phyloP scores from a whole-genome alignment of 2,888 invertebrate genomes.

The Lamellibrachia satsuma region DNA sequence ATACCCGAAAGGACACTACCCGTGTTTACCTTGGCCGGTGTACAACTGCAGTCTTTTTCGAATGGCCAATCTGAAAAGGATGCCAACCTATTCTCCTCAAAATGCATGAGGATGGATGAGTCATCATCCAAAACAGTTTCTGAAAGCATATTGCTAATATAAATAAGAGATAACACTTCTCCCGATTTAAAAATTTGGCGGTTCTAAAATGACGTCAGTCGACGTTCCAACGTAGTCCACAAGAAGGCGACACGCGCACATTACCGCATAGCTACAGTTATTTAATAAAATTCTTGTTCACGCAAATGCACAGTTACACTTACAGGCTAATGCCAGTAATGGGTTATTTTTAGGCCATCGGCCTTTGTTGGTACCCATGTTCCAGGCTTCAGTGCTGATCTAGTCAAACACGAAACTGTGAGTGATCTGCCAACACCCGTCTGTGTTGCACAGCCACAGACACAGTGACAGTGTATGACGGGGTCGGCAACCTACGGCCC shows the following conservation, averaged over 20 bases:
- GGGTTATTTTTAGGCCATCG: no score
- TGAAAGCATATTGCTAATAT: background rate
- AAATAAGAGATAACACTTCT: background rate
- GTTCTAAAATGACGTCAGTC: background rate
- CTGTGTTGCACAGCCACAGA: no score
- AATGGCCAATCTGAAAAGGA: background rate
- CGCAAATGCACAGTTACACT: no score
- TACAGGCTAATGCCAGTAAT: no score
- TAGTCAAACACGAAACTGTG: no score
- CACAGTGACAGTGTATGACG: no score
- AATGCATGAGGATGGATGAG: background rate
- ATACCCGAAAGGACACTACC: background rate
- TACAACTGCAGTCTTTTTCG: background rate
- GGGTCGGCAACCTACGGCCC: no score
- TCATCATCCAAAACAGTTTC: background rate
- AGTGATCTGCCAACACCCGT: no score
- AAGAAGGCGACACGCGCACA: background rate
- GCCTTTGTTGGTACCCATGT: no score
- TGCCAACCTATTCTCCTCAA: slow-evolving; percentile 17
- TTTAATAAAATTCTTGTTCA: no score
- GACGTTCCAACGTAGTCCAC: background rate
- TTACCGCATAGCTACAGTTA: no score
- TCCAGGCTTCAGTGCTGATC: no score
- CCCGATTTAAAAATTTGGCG: background rate
- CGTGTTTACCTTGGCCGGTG: background rate